These are phyloP conservation scores for Pachyuromys duprasi DNA, from an alignment of 2,797 vertebrate genomes.

Conservation along the genomic window DNA sequence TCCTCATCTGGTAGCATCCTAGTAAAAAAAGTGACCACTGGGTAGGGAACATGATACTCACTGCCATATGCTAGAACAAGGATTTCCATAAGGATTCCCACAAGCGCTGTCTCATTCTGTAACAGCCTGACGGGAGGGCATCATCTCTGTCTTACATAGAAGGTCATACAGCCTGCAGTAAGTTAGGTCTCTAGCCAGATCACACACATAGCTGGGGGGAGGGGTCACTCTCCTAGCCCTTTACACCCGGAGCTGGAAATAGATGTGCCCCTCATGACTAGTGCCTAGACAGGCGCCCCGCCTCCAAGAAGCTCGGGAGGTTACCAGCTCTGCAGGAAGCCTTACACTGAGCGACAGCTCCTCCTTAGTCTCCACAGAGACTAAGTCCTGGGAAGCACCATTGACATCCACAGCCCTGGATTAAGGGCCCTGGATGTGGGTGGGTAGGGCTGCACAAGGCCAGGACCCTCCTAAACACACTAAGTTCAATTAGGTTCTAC, in stretches of 20 bases:
- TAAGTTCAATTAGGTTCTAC: constrained; percentile 52
- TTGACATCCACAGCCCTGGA: not conserved
- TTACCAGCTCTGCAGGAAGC: not conserved
- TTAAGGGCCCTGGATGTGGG: not conserved
- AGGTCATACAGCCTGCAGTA: not conserved
- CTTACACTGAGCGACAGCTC: not conserved
- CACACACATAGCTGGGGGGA: not conserved
- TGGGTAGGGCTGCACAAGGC: constrained; percentile 3
- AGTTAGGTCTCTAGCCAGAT: not conserved
- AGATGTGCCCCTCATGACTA: rapidly evolving
- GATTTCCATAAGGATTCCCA: not conserved
- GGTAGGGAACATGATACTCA: not conserved
- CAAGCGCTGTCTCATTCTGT: not conserved
- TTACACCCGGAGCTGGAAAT: not conserved
- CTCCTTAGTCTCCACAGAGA: not conserved
- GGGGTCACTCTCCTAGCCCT: not conserved
- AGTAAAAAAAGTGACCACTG: constrained; percentile 7
- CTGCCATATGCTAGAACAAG: not conserved
- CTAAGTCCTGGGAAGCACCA: not conserved
- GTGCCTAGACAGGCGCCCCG: not conserved
- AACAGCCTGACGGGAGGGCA: not conserved
- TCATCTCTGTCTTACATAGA: not conserved
- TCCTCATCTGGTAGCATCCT: not conserved
- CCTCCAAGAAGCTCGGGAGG: not conserved
- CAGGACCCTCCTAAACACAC: not conserved